Base-by-base conservation (phyloP, 2,113 vertebrate species). In the Ia io region DNA sequence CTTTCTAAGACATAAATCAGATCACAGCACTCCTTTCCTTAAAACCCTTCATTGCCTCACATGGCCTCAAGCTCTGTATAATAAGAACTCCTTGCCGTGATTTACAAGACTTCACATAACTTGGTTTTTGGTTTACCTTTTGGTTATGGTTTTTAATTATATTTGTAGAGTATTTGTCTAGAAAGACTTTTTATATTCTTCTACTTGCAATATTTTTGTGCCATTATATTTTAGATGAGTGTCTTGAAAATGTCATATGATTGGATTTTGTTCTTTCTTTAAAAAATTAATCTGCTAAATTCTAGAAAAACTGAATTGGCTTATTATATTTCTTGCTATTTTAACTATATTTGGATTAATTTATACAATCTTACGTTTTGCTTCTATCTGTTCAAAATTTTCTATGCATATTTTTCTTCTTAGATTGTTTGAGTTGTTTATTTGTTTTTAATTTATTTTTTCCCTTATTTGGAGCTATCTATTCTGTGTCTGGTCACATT, bases 251-350 rank as follows among this genome's bases (percentile, higher is more conserved):
- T 79, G n/a, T 22, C n/a, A 35, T 42, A 63, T 61, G 7, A 44
- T 25, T 73, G 23, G 76, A 37, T 67, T 91, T 87, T 85, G 16
- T 30, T 65, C 56, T 22, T 85, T 63, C 23, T 47, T 59, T 10
- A 44, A 74, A 6, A 53, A 79, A 32, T 78, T 14, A 73, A 30
- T 80, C 30, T 71, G 53, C 30, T 51, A 42, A 65, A 73, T 49
- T 65, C 13, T 44, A 49, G 67, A 65, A 74, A 74, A 73, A 56
- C 18, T 22, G 44, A 37, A 67, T 74, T 37, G 76, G 13, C 69
- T 61, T 90, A n/a, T 61, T 86, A 49, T 86, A 44, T 73, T 87
- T 77, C 70, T 90, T 91, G 17, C 17, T 23, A 74, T 87, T 95
- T 35, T 86, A 73, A 74, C 32, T 67, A 35, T 74, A 82, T 91